A percentile compares a stretch with the other conserved stretches of the same genome.
These are phyloP conservation scores for Galbula dea DNA, from an alignment of 2,113 vertebrate genomes.

Conservation along the genomic window DNA sequence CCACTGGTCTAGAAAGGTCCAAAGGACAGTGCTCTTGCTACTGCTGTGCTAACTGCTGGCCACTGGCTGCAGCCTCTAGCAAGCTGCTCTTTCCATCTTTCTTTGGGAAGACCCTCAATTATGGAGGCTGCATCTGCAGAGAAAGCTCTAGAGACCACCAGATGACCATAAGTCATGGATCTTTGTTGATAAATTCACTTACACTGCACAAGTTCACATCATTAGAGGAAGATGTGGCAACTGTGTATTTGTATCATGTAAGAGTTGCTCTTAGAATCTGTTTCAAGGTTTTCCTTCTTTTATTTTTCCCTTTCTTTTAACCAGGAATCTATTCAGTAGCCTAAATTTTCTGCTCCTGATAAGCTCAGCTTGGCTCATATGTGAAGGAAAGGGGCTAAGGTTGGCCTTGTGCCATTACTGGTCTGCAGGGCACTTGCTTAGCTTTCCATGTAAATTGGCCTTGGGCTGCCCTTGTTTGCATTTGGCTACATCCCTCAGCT, in stretches of 20 bases:
- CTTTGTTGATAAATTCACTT: not conserved
- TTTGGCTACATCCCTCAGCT: not conserved
- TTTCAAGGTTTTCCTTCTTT: not conserved
- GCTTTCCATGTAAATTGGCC: not conserved
- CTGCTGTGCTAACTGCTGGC: not conserved
- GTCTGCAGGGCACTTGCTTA: not conserved
- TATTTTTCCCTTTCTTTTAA: fast-evolving
- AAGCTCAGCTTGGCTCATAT: not conserved
- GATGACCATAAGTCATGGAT: fast-evolving
- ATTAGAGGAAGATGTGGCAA: not conserved
- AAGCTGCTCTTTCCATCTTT: not conserved
- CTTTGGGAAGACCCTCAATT: not conserved
- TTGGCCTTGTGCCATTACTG: not conserved
- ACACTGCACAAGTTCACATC: not conserved
- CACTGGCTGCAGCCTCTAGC: not conserved
- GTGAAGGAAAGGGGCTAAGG: not conserved
- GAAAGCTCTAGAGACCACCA: not conserved
- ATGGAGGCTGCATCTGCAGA: not conserved
- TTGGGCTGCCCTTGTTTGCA: not conserved
- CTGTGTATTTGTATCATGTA: not conserved
- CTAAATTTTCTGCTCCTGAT: not conserved
- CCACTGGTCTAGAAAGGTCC: not conserved
- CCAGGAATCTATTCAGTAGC: not conserved
- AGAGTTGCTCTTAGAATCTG: not conserved
- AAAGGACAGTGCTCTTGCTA: not conserved